Percentiles rank a stretch among this genome's conserved stretches.
These are phyloP conservation scores for Oreotrochilus melanogaster DNA, from an alignment of 2,113 vertebrate species.

Conservation along the genomic window DNA sequence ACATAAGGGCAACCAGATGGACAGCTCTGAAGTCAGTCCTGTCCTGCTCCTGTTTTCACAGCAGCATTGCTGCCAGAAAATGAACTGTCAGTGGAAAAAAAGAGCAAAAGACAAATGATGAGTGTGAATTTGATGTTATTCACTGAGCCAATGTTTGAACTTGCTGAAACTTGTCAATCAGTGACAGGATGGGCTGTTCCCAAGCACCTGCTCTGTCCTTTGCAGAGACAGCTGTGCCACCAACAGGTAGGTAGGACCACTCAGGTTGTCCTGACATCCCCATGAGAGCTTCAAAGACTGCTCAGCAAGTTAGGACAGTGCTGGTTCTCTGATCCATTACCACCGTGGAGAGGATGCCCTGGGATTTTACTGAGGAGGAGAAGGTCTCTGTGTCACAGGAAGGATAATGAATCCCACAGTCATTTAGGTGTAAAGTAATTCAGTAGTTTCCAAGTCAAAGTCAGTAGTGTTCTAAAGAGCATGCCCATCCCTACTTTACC, in stretches of 20 bases:
- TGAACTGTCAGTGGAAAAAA: neutral
- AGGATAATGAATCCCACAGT: neutral
- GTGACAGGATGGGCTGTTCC: neutral
- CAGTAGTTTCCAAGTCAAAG: neutral
- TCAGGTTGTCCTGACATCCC: neutral
- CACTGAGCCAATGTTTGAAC: neutral
- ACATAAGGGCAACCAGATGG: neutral
- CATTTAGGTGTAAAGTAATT: neutral
- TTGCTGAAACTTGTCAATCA: neutral
- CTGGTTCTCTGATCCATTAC: neutral
- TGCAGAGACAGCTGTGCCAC: neutral
- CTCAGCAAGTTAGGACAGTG: neutral
- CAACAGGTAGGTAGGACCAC: neutral
- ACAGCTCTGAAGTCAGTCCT: neutral
- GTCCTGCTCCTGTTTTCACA: neutral
- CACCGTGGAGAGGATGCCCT: neutral
- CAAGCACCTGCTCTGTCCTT: neutral
- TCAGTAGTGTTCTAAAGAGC: neutral
- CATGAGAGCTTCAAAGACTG: neutral
- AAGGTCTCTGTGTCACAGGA: neutral
- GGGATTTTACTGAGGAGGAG: neutral
- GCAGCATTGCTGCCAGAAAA: neutral
- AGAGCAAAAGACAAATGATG: neutral
- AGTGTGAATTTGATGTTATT: neutral
- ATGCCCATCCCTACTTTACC: neutral